A percentile compares a stretch with the other conserved stretches of the same genome.
Conservation (phyloP, 2,113 vertebrate species). For the Chloroceryle aenea region DNA sequence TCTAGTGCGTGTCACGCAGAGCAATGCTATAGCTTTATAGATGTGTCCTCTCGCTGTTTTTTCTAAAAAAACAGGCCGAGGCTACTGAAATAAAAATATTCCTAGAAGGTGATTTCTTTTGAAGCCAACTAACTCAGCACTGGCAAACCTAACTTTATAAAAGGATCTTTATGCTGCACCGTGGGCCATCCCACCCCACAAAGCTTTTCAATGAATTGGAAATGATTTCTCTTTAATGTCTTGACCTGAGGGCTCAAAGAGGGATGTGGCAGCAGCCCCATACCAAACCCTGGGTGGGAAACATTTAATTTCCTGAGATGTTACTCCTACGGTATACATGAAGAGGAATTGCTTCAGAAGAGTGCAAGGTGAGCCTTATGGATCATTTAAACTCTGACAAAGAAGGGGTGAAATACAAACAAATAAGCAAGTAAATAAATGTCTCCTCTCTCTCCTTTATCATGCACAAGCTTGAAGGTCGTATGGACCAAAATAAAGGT, state of each 20-base stretch:
- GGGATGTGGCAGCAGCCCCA: background rate
- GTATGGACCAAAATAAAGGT: background rate
- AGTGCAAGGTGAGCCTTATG: background rate
- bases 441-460: background rate
- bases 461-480: background rate
- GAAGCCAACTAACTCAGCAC: background rate
- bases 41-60: background rate
- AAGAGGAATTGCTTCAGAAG: background rate
- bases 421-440: background rate
- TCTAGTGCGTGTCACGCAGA: background rate
- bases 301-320: background rate
- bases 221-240: background rate
- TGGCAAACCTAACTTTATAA: background rate
- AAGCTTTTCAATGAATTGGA: slow-evolving; percentile 19
- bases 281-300: background rate
- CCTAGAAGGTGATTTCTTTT: background rate
- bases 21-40: background rate
- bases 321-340: background rate
- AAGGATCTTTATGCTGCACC: background rate
- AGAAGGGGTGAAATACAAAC: background rate
- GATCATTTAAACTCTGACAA: background rate
- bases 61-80: background rate
- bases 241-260: background rate
- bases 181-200: background rate
- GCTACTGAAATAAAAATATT: background rate